These are phyloP conservation scores for Lissonota sp. DNA, from an alignment of 2,888 invertebrate genomes.

Conservation along the genomic window DNA sequence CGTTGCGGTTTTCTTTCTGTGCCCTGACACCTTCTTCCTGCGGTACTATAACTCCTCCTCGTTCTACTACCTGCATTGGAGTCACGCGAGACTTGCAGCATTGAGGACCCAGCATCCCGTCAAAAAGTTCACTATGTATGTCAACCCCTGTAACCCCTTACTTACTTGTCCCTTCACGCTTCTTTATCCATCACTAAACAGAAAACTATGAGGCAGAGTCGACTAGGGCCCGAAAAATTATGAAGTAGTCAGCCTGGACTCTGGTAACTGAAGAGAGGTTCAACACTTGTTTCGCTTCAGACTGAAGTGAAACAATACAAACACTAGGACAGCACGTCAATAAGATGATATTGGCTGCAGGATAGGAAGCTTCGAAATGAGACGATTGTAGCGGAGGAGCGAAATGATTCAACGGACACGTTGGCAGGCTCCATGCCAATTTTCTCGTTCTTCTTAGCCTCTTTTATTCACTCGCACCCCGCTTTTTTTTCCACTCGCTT, in stretches of 20 bases:
- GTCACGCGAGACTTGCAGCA: conserved; percentile 2
- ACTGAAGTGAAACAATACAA: conserved; percentile 48
- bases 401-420: conserved; percentile 72
- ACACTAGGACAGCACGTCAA: conserved; percentile 47
- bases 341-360: conserved; percentile 39
- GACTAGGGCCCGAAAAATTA: too few species aligned
- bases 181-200: too few species aligned
- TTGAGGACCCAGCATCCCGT: too few species aligned
- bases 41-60: conserved; percentile 58
- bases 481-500: conserved; percentile 57
- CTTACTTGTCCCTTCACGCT: too few species aligned
- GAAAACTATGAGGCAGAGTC: too few species aligned
- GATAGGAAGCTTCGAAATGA: conserved; percentile 10
- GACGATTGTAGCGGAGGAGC: conserved; percentile 59
- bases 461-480: conserved; percentile 61
- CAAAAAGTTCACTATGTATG: too few species aligned
- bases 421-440: conserved; percentile 72
- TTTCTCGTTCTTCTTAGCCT: conserved; percentile 64
- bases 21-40: conserved; percentile 72
- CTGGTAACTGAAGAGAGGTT: too few species aligned
- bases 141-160: too few species aligned
- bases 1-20: conserved; percentile 79
- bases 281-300: too few species aligned
- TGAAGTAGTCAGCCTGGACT: too few species aligned
- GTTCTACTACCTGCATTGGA: conserved; percentile 60